phyloP scores from a whole-genome alignment of 1,140 invertebrate genomes.

The Lithobius niger region DNA sequence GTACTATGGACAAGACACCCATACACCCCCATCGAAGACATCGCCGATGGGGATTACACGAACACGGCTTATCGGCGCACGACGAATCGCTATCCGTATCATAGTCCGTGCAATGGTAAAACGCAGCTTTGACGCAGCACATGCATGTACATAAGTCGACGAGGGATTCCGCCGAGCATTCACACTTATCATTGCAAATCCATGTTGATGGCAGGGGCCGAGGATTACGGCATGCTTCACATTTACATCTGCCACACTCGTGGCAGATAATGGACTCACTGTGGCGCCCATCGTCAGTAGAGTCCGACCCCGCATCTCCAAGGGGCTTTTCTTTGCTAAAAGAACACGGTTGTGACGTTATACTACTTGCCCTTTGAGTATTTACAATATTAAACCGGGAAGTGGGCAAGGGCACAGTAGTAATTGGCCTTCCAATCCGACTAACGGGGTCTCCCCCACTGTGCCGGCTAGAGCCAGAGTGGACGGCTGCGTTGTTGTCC shows the following conservation, averaged over 20 bases:
- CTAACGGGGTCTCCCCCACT: not conserved
- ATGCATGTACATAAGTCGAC: constrained; percentile 80
- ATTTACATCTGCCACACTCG: constrained; percentile 69
- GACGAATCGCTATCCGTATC: constrained; percentile 49
- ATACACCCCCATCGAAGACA: constrained; percentile 70
- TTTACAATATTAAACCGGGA: not conserved
- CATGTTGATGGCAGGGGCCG: constrained; percentile 67
- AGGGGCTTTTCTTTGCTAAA: constrained; percentile 11
- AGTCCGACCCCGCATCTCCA: constrained; percentile 19
- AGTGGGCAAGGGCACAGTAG: constrained; percentile 20
- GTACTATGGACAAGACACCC: constrained; percentile 53
- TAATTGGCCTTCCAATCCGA: not conserved
- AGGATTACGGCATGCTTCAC: constrained; percentile 70
- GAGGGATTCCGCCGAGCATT: constrained; percentile 68
- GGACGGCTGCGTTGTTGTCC: not conserved
- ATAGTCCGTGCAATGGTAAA: constrained; percentile 74
- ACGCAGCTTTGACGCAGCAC: constrained; percentile 81
- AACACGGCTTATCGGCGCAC: constrained; percentile 73
- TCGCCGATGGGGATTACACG: constrained; percentile 54
- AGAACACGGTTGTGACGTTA: not conserved
- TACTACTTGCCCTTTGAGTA: not conserved
- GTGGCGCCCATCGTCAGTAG: constrained; percentile 18
- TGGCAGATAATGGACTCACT: constrained; percentile 58
- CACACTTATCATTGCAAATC: constrained; percentile 72
- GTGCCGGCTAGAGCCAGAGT: constrained; percentile 12